Evolutionary conservation across 2,797 vertebrate species (phyloP).

Genomic region (Alca torda): DNA sequence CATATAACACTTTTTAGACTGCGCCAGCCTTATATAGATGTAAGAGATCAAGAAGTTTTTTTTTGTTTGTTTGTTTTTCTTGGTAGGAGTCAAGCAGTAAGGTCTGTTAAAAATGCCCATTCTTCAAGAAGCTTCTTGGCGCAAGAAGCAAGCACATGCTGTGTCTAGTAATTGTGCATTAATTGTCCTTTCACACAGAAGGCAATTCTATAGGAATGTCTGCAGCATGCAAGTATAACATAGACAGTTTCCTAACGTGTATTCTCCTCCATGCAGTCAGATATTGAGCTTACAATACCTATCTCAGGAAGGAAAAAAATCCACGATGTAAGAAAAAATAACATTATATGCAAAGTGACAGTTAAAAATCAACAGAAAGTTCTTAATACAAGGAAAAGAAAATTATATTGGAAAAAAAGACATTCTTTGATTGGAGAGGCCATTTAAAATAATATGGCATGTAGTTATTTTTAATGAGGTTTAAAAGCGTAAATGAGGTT

Average conservation of each 20-base stretch:
- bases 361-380: slow-evolving; percentile 22
- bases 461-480: slow-evolving; percentile 49
- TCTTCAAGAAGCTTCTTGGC: neutral
- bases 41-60: neutral
- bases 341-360: neutral
- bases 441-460: slow-evolving; percentile 38
- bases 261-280: neutral
- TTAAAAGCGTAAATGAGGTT: slow-evolving; percentile 47
- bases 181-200: neutral
- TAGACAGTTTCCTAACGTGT: neutral
- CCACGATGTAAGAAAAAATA: neutral
- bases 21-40: neutral
- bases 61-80: neutral
- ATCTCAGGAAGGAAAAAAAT: neutral
- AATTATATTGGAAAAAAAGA: neutral
- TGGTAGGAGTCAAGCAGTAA: neutral
- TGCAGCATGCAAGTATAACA: neutral
- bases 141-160: neutral
- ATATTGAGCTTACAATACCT: neutral
- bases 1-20: too few relatives aligned
- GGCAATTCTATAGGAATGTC: neutral
- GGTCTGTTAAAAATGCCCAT: neutral
- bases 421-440: slow-evolving; percentile 11
- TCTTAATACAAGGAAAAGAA: slow-evolving; percentile 24
- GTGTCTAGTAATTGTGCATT: neutral